These are phyloP conservation scores for Pseudococcus viburni DNA, from an alignment of 2,888 invertebrate genomes.

Conservation along the genomic window DNA sequence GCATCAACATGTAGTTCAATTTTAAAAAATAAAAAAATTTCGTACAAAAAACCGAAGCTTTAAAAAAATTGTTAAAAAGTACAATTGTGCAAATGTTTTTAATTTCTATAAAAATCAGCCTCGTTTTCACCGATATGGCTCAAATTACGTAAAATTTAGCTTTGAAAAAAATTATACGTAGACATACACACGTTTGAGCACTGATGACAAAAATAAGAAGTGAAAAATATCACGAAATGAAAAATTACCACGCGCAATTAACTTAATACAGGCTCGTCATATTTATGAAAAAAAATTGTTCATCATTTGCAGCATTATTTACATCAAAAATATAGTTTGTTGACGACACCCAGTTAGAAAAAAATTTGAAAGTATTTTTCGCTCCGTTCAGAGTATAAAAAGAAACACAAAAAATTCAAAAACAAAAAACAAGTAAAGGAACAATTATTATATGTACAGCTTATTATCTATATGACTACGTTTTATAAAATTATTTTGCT, in stretches of 20 bases:
- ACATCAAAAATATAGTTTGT: neutral
- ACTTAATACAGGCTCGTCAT: neutral
- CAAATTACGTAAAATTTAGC: neutral
- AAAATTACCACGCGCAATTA: conserved; percentile 6
- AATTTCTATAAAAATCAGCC: conserved; percentile 16
- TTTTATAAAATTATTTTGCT: neutral
- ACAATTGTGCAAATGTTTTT: neutral
- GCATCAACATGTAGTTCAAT: neutral
- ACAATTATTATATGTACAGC: conserved; percentile 15
- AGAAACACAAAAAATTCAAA: neutral
- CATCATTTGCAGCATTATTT: conserved; percentile 12
- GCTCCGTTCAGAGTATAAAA: neutral
- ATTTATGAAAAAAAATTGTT: neutral
- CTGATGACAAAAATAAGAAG: neutral
- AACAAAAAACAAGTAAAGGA: neutral
- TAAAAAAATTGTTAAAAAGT: neutral
- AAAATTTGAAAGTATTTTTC: neutral
- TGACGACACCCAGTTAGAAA: neutral
- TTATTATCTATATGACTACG: neutral
- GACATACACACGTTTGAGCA: conserved; percentile 2
- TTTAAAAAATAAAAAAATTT: neutral
- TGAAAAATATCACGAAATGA: conserved; percentile 51
- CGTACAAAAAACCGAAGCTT: neutral
- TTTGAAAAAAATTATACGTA: conserved; percentile 10
- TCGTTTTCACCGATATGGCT: conserved; percentile 15